These are phyloP conservation scores for Melangyna quadrimaculata DNA, from an alignment of 2,888 invertebrate genomes.

Conservation along the genomic window DNA sequence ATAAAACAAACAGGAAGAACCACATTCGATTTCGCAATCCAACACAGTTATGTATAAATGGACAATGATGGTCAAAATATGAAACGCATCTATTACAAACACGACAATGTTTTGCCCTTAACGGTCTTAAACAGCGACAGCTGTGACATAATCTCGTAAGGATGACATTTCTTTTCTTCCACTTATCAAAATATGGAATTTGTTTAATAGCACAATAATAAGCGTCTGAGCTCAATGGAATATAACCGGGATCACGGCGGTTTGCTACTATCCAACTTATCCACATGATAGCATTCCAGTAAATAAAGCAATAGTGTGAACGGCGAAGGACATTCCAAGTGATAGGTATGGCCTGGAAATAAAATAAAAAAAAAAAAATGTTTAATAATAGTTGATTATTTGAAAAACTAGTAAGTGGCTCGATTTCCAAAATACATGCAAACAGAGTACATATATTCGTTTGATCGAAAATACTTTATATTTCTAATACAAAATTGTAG, in stretches of 20 bases:
- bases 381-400: too few relatives aligned
- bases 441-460: too few relatives aligned
- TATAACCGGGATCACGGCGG: conserved; percentile 93
- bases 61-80: conserved; percentile 97
- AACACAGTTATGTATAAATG: conserved; percentile 97
- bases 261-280: conserved; percentile 94
- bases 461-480: too few relatives aligned
- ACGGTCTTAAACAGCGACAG: conserved; percentile 92
- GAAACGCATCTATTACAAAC: conserved; percentile 94
- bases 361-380: neutral
- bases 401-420: too few relatives aligned
- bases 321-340: conserved; percentile 94
- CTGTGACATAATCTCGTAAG: conserved; percentile 94
- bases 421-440: too few relatives aligned
- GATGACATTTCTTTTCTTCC: conserved; percentile 92
- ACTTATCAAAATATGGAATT: conserved; percentile 95
- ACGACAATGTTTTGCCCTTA: conserved; percentile 95
- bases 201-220: conserved; percentile 95
- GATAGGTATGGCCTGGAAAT: conserved; percentile 89
- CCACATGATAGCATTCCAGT: conserved; percentile 97
- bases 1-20: conserved; percentile 95
- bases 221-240: conserved; percentile 93
- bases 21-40: conserved; percentile 95
- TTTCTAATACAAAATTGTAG: too few relatives aligned
- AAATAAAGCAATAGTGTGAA: conserved; percentile 94